These are phyloP conservation scores for Arizona elegans DNA, from an alignment of 2,113 vertebrate genomes.

Conservation along the genomic window DNA sequence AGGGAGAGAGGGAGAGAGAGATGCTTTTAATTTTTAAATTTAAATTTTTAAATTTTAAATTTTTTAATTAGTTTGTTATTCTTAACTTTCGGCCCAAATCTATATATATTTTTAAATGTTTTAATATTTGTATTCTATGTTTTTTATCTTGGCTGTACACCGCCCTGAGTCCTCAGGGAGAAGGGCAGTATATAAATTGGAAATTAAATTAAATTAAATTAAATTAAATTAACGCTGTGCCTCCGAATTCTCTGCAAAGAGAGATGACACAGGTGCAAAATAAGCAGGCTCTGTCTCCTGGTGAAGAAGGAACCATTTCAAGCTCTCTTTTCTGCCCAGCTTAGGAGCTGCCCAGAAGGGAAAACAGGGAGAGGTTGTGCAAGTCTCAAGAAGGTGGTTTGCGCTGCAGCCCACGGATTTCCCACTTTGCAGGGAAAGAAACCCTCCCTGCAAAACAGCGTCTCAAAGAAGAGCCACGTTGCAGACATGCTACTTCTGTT, in stretches of 20 bases:
- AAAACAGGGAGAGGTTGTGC: neutral
- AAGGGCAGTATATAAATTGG: no score
- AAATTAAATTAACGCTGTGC: neutral
- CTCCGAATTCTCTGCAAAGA: neutral
- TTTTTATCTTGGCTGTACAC: no score
- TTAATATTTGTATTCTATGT: no score
- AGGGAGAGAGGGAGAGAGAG: neutral
- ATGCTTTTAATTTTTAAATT: no score
- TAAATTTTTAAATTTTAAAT: no score
- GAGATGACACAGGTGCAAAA: neutral
- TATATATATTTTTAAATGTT: no score
- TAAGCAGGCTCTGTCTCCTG: neutral
- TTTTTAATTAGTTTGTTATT: no score
- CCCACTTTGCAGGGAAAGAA: neutral
- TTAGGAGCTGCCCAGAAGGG: neutral
- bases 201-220: no score
- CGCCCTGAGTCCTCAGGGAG: no score
- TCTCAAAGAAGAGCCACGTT: constrained; percentile 59
- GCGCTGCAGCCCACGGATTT: neutral
- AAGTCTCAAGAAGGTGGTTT: neutral
- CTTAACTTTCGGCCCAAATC: no score
- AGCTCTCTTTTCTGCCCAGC: neutral
- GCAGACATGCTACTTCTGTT: constrained; percentile 18
- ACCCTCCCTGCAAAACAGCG: neutral
- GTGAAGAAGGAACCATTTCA: no score